These are phyloP conservation scores for Limosa lapponica DNA, from an alignment of 2,797 vertebrate species.

Conservation along the genomic window DNA sequence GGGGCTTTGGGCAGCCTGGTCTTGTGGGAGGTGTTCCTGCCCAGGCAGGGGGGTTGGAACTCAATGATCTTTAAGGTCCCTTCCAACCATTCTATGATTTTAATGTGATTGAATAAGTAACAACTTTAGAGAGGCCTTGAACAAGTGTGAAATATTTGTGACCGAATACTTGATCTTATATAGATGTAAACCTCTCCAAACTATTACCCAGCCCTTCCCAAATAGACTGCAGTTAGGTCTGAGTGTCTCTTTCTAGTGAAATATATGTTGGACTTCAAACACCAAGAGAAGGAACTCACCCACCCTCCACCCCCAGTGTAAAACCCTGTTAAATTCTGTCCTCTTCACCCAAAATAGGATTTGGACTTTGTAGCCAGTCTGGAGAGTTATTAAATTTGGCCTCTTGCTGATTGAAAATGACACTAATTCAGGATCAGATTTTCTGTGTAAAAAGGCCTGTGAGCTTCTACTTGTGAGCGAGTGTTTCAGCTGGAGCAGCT, in stretches of 20 bases:
- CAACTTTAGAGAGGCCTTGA: neutral
- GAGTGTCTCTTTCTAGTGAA: neutral
- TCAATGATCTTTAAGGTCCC: too few relatives aligned
- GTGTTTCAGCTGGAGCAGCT: neutral
- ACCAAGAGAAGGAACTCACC: neutral
- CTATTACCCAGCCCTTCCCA: neutral
- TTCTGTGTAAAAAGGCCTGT: neutral
- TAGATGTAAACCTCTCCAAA: neutral
- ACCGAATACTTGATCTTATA: fast-evolving
- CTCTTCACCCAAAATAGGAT: neutral
- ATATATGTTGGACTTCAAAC: neutral
- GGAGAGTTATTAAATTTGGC: neutral
- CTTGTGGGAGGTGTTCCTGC: too few relatives aligned
- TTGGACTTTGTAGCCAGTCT: neutral
- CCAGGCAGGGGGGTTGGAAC: too few relatives aligned
- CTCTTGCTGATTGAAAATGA: neutral
- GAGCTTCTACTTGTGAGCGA: fast-evolving
- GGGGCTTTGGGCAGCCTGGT: too few relatives aligned
- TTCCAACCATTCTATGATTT: too few relatives aligned
- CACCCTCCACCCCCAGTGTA: fast-evolving
- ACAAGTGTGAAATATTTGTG: neutral
- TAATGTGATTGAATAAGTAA: neutral
- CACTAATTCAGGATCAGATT: neutral
- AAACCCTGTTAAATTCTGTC: neutral
- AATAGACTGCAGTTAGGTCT: neutral